Conservation (phyloP, 2,113 vertebrate species). For the Spermophilus dauricus region DNA sequence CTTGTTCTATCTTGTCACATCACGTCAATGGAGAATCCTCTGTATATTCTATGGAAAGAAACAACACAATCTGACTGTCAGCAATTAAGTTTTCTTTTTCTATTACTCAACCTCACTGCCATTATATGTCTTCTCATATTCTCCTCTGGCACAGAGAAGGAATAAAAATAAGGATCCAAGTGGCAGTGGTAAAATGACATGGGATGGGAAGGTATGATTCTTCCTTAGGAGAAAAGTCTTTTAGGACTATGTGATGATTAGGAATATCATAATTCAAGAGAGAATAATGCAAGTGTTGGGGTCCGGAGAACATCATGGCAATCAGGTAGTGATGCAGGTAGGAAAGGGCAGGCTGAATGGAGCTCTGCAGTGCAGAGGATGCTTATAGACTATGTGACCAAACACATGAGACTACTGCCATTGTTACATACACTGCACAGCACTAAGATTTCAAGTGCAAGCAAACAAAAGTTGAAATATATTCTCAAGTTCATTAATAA, state of each 20-base stretch:
- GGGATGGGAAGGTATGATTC: background rate
- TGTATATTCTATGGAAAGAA: background rate
- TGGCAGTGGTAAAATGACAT: background rate
- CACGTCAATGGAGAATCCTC: background rate
- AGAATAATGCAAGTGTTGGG: background rate
- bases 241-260: background rate
- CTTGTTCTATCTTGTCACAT: background rate
- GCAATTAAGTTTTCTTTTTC: background rate
- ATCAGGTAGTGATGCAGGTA: background rate
- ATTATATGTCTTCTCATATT: background rate
- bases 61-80: background rate
- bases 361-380: background rate
- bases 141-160: background rate
- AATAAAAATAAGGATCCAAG: background rate
- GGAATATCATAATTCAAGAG: background rate
- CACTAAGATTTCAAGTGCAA: background rate
- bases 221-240: background rate
- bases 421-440: background rate
- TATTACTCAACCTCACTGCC: background rate
- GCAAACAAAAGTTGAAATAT: background rate
- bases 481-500: background rate
- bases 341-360: background rate
- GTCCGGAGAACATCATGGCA: background rate
- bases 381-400: background rate
- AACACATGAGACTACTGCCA: background rate